These are phyloP conservation scores for Poeciliopsis occidentalis DNA, from an alignment of 2,113 vertebrate species.

Conservation along the genomic window DNA sequence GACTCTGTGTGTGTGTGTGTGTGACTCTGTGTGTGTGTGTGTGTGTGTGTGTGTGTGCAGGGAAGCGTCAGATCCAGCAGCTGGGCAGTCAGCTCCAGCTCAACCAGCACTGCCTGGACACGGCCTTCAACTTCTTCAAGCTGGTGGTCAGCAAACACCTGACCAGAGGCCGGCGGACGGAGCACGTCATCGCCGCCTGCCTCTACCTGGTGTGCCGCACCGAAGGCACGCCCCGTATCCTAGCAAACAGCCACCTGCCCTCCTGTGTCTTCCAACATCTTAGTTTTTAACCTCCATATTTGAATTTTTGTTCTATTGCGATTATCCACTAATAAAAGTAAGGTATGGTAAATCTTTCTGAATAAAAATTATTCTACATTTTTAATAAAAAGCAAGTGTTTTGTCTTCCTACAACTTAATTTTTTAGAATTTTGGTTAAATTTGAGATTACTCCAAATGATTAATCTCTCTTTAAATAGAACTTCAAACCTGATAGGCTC, in stretches of 20 bases:
- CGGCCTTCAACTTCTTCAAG: conserved; percentile 99
- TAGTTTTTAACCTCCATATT: too few species aligned
- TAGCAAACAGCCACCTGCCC: conserved; percentile 41
- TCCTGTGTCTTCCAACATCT: too few species aligned
- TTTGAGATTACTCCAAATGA: too few species aligned
- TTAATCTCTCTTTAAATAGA: too few species aligned
- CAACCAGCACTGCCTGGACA: conserved; percentile 96
- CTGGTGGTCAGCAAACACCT: conserved; percentile 96
- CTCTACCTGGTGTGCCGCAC: conserved; percentile 97
- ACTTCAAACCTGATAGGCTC: too few species aligned
- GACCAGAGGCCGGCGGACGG: conserved; percentile 91
- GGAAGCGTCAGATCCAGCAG: conserved; percentile 93
- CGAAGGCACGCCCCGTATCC: conserved; percentile 98
- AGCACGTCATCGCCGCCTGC: conserved; percentile 94
- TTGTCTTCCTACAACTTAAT: too few species aligned
- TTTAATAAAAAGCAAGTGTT: too few species aligned
- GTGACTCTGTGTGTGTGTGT: conserved; percentile 18
- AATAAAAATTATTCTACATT: too few species aligned
- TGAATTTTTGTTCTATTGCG: too few species aligned
- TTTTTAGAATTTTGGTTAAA: too few species aligned
- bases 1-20: background rate
- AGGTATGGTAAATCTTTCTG: too few species aligned
- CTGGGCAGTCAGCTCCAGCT: conserved; percentile 95
- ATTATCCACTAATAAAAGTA: too few species aligned
- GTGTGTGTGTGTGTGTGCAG: conserved; percentile 68